Evolutionary conservation across 2,888 invertebrate genomes (phyloP).

Genomic region (Harmothoe impar): DNA sequence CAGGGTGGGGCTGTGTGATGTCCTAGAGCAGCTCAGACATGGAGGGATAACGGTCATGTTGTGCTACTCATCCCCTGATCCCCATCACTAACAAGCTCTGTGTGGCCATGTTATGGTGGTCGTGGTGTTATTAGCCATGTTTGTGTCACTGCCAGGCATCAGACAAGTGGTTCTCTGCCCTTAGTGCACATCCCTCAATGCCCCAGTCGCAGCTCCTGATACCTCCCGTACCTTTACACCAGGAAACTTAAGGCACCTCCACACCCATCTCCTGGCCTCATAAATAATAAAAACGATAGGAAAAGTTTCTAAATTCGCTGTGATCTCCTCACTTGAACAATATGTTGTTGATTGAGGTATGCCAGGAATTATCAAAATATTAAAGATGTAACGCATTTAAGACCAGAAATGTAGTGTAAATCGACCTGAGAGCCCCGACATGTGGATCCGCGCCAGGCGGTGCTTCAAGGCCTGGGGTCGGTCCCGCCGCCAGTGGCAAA

Average conservation of each 20-base stretch:
- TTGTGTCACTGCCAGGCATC: slow-evolving; percentile 10
- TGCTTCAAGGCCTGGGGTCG: not conserved
- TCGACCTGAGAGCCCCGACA: not conserved
- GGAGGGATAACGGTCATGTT: not conserved
- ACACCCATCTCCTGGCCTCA: too few relatives aligned
- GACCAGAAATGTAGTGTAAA: not conserved
- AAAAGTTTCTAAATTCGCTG: too few relatives aligned
- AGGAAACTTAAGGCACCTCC: too few relatives aligned
- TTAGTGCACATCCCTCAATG: not conserved
- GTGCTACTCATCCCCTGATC: not conserved
- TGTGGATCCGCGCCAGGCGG: slow-evolving; percentile 10
- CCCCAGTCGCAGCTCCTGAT: not conserved
- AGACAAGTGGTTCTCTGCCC: not conserved
- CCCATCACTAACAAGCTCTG: not conserved
- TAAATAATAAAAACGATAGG: too few relatives aligned
- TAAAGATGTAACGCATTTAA: too few relatives aligned
- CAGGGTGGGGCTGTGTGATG: too few relatives aligned
- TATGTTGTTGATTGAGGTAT: too few relatives aligned
- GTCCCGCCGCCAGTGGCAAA: slow-evolving; percentile 1
- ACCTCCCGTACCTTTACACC: too few relatives aligned
- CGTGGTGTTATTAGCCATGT: not conserved
- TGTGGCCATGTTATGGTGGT: not conserved
- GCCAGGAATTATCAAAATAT: too few relatives aligned
- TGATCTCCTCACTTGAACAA: too few relatives aligned
- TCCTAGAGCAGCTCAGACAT: not conserved